phyloP scores from a whole-genome alignment of 2,888 invertebrate species.

The Lomographa bimaculata region DNA sequence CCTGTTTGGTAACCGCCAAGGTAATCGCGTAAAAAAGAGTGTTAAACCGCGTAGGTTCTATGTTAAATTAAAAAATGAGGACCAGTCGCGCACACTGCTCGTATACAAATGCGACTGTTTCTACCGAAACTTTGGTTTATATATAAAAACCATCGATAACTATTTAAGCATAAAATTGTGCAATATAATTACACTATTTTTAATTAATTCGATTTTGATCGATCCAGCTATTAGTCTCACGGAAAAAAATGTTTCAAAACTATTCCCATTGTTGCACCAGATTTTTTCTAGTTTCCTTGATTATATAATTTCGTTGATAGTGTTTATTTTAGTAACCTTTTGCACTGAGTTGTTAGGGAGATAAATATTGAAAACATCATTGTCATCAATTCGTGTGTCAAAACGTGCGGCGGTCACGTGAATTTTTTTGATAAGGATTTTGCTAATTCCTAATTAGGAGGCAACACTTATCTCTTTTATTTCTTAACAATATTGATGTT shows the following conservation, averaged over 20 bases:
- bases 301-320: slow-evolving; percentile 10
- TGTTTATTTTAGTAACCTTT: slow-evolving; percentile 18
- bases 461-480: no score
- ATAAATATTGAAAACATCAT: slow-evolving; percentile 4
- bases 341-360: slow-evolving; percentile 16
- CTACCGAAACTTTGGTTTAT: slow-evolving; percentile 43
- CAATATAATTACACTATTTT: slow-evolving; percentile 12
- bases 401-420: not conserved
- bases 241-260: slow-evolving; percentile 26
- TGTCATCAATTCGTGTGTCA: not conserved
- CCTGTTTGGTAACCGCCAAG: slow-evolving; percentile 60
- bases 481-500: no score
- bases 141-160: slow-evolving; percentile 33
- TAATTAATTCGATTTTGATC: not conserved
- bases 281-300: slow-evolving; percentile 16
- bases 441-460: no score
- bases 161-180: slow-evolving; percentile 25
- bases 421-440: not conserved
- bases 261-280: slow-evolving; percentile 28
- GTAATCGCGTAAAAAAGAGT: slow-evolving; percentile 49
- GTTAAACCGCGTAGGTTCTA: slow-evolving; percentile 20
- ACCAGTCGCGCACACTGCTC: slow-evolving; percentile 35
- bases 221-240: no score
- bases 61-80: slow-evolving; percentile 31
- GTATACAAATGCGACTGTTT: slow-evolving; percentile 35